phyloP scores from a whole-genome alignment of 1,140 invertebrate species.

The Homalodisca vitripennis region DNA sequence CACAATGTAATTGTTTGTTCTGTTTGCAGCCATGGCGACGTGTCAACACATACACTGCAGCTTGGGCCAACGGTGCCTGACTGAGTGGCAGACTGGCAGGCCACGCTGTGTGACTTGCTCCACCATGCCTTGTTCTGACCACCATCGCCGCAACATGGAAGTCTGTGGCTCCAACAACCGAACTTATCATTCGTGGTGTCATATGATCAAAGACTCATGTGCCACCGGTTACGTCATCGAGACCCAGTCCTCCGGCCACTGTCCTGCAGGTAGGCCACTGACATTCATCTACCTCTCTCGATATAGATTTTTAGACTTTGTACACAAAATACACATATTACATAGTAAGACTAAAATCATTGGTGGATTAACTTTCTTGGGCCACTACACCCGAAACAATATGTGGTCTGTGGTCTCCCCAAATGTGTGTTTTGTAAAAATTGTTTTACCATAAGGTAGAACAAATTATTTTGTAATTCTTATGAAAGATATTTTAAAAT shows the following conservation, averaged over 20 bases:
- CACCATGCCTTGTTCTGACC: slow-evolving; percentile 37
- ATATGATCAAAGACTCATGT: slow-evolving; percentile 70
- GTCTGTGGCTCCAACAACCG: slow-evolving; percentile 81
- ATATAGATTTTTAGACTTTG: neutral
- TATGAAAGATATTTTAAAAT: no score
- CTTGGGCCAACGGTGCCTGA: slow-evolving; percentile 71
- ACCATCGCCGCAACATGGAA: neutral
- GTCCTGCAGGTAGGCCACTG: neutral
- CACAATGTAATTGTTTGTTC: slow-evolving; percentile 39
- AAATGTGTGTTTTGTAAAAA: neutral
- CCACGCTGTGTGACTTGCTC: slow-evolving; percentile 78
- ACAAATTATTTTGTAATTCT: no score
- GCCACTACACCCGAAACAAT: neutral
- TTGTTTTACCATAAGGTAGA: neutral
- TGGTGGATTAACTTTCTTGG: neutral
- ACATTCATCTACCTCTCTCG: no score
- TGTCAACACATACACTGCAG: slow-evolving; percentile 73
- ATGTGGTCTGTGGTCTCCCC: neutral
- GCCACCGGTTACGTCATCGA: neutral
- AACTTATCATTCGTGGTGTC: slow-evolving; percentile 85
- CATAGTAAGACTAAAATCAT: neutral
- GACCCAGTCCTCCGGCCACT: neutral
- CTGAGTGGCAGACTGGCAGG: slow-evolving; percentile 63
- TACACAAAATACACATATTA: neutral
- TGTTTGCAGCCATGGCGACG: slow-evolving; percentile 65